Evolutionary conservation across 2,113 vertebrate species (phyloP), one percentile per base, ranked within the genome.

Genomic region (Murina feae): DNA sequence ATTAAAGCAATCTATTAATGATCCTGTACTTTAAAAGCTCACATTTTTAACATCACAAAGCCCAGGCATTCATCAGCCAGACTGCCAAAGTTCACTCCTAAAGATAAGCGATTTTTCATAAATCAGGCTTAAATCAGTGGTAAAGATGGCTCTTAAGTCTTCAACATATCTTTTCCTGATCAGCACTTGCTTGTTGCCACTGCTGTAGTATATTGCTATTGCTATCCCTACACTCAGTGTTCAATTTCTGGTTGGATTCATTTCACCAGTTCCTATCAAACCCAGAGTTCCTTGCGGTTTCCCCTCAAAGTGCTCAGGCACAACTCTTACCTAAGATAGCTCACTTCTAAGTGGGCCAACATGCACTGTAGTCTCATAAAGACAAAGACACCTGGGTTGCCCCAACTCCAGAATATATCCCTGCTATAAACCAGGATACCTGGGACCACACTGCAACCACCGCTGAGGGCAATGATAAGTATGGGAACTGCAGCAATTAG

Each of bases 1-100:
- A 95, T 95, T 93, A 95, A 93, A 89, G 75, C 76, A 51, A 93
- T 95, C 84, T 93, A 92, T 93, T 96, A 91, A 96, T 93, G 74
- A 91, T 78, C 28, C n/a, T 13, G 87, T 92, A 60, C 82, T 32
- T 35, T 86, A 92, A 93, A 94, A 88, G 78, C 55, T 74, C 30
- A 30, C 68, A 85, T 96, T 90, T 90, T 63, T 89, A 96, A 92
- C 69, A 93, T 82, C 90, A 89, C 88, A 79, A 92, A 95, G 81
- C 63, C 78, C 71, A 79, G n/a, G 82, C 81, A 90, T 95, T 92
- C 42, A 32, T 96, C 95, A 95, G 72, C 74, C 74, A 83, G 91
- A 95, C 3, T 91, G 80, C 72, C 68, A 55, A 94, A 76, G 80
- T 74, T 93, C 63, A 42, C 74, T 92, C 55, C 78, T 82, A 32